Conservation (phyloP, 2,113 vertebrate genomes). For the Catharus bicknelli region DNA sequence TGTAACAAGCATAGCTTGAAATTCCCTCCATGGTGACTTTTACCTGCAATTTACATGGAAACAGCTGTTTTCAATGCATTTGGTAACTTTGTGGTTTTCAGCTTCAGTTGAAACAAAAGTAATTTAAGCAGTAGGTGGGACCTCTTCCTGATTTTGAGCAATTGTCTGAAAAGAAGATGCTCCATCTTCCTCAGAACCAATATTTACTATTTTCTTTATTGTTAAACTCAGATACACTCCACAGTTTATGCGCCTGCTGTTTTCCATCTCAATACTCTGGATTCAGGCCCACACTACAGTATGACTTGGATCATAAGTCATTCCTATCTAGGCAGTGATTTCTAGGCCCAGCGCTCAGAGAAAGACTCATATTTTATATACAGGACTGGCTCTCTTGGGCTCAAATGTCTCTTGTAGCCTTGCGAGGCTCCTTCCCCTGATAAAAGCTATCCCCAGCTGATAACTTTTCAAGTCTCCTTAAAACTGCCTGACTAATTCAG, state of each 20-base stretch:
- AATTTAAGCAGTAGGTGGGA: background rate
- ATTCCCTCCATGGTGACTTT: background rate
- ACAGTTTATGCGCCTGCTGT: background rate
- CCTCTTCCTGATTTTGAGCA: background rate
- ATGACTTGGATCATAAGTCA: background rate
- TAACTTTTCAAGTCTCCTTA: background rate
- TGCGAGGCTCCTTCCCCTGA: background rate
- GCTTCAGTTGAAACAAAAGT: background rate
- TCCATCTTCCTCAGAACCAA: background rate
- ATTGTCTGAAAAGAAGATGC: background rate
- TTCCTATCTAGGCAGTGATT: fast-evolving
- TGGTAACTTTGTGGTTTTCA: background rate
- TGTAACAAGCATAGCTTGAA: background rate
- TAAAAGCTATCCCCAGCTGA: background rate
- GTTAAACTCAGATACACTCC: background rate
- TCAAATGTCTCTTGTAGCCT: background rate
- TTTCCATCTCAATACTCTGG: background rate
- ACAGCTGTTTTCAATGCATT: background rate
- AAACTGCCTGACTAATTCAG: background rate
- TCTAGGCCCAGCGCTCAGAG: background rate
- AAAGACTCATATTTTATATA: background rate
- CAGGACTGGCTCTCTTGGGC: background rate
- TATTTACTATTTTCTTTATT: background rate
- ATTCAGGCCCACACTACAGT: background rate
- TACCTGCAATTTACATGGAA: background rate